phyloP scores from a whole-genome alignment of 2,797 vertebrate species.

The Hoplostethus atlanticus region DNA sequence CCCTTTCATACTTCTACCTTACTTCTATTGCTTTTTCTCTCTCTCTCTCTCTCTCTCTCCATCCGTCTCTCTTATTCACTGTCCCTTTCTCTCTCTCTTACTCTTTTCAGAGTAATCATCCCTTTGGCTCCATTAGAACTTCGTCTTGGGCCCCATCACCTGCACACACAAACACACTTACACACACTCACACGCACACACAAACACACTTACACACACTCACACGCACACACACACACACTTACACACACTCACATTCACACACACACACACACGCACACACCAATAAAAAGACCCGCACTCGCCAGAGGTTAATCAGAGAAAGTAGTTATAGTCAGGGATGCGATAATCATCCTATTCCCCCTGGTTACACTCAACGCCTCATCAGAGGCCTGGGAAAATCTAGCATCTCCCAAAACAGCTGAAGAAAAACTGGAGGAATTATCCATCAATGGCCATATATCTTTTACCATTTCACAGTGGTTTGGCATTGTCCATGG shows the following conservation, averaged over 20 bases:
- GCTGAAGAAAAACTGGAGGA: slow-evolving; percentile 20
- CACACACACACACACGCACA: slow-evolving; percentile 19
- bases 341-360: slow-evolving; percentile 65
- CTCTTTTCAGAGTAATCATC: slow-evolving; percentile 87
- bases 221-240: slow-evolving; percentile 2
- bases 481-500: slow-evolving; percentile 51
- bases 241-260: slow-evolving; percentile 1
- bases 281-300: slow-evolving; percentile 43
- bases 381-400: slow-evolving; percentile 33
- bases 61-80: slow-evolving; percentile 3
- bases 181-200: slow-evolving; percentile 34
- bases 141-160: slow-evolving; percentile 60
- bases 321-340: slow-evolving; percentile 54
- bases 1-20: slow-evolving; percentile 7
- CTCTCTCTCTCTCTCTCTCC: slow-evolving; percentile 8
- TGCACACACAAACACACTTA: slow-evolving; percentile 13
- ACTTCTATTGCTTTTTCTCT: background rate
- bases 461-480: slow-evolving; percentile 49
- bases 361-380: slow-evolving; percentile 48
- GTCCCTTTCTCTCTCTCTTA: slow-evolving; percentile 10
- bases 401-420: slow-evolving; percentile 15
- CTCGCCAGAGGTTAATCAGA: slow-evolving; percentile 70
- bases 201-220: background rate
- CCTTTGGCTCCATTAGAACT: slow-evolving; percentile 81
- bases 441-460: slow-evolving; percentile 31